A percentile compares a stretch with the other conserved stretches of the same genome.
Evolutionary conservation across 2,797 vertebrate species (phyloP).

Genomic region (Tauraco hartlaubi): DNA sequence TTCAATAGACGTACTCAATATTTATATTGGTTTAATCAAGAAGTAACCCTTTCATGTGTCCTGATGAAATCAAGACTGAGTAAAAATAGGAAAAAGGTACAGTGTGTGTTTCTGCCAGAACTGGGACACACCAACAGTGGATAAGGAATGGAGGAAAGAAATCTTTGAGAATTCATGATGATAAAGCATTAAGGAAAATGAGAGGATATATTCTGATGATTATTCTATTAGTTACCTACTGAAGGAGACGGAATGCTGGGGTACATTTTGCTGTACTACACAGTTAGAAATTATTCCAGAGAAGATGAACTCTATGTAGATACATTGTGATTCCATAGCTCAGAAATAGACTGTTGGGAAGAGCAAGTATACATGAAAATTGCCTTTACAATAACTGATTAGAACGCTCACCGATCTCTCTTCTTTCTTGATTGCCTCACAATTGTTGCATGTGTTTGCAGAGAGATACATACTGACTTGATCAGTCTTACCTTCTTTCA

Average conservation of each 20-base stretch:
- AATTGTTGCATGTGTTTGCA: neutral
- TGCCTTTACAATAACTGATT: neutral
- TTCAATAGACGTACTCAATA: neutral
- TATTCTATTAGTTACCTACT: neutral
- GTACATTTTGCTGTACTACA: neutral
- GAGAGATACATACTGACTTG: neutral
- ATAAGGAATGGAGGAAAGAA: neutral
- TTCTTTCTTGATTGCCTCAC: neutral
- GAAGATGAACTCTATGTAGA: neutral
- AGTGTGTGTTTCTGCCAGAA: neutral
- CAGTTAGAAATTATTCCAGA: neutral
- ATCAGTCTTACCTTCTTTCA: conserved; percentile 95
- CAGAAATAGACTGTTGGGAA: neutral
- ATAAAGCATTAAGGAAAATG: neutral
- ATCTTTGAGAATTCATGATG: neutral
- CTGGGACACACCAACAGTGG: neutral
- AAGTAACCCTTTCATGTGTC: neutral
- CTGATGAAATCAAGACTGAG: neutral
- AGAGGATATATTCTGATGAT: neutral
- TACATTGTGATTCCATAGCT: neutral
- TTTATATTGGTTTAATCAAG: neutral
- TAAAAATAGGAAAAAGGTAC: neutral
- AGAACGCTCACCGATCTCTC: neutral
- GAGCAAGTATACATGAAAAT: neutral
- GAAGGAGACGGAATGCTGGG: neutral